Percentiles rank a stretch among this genome's conserved stretches.
Evolutionary conservation across 1,140 invertebrate species (phyloP).

Genomic region (Drosophila guanche): DNA sequence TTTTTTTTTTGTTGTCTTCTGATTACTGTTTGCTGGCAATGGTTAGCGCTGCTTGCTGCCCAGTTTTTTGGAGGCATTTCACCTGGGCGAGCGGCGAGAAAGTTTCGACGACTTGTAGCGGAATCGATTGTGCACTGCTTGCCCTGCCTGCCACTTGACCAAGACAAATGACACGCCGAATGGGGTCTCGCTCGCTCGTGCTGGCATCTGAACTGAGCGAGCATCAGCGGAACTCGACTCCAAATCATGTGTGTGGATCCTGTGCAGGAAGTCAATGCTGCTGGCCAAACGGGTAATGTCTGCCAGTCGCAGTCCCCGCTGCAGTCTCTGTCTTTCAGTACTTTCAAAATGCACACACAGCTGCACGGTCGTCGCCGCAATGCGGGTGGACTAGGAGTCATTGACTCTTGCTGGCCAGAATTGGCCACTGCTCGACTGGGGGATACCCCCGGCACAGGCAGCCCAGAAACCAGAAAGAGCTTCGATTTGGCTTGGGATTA

Average conservation of each 20-base stretch:
- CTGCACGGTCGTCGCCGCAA: neutral
- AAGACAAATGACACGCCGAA: slow-evolving; percentile 10
- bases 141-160: slow-evolving; percentile 5
- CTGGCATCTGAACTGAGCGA: neutral
- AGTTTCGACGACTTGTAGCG: slow-evolving; percentile 40
- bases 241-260: slow-evolving; percentile 6
- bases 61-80: slow-evolving; percentile 38
- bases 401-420: slow-evolving; percentile 2
- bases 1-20: too few relatives aligned
- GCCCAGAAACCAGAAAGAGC: too few relatives aligned
- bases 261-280: slow-evolving; percentile 33
- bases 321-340: neutral
- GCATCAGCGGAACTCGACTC: slow-evolving; percentile 11
- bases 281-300: slow-evolving; percentile 22
- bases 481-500: slow-evolving; percentile 42
- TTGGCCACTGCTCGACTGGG: too few relatives aligned
- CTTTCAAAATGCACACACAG: slow-evolving; percentile 16
- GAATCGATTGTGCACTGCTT: neutral
- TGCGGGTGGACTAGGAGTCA: slow-evolving; percentile 12
- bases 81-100: slow-evolving; percentile 51
- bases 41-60: too few relatives aligned
- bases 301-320: neutral
- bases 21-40: too few relatives aligned
- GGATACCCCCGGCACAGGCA: too few relatives aligned
- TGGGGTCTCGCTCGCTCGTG: slow-evolving; percentile 7